These are phyloP conservation scores for Diabrotica virgifera DNA, from an alignment of 1,140 invertebrate species.

Conservation along the genomic window DNA sequence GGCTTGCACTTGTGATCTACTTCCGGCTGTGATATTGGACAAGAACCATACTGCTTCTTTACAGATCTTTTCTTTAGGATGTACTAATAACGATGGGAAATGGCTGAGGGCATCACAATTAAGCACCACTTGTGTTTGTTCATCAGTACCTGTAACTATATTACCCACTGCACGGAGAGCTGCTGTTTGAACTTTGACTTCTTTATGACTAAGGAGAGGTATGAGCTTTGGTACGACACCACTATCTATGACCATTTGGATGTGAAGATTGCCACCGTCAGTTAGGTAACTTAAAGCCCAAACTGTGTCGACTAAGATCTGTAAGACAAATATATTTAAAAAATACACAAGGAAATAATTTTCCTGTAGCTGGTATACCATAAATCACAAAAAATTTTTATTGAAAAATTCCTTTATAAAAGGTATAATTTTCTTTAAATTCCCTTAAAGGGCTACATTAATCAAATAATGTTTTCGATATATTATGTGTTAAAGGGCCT, in stretches of 20 bases:
- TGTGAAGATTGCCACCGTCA: slow-evolving; percentile 97
- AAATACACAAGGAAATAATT: no score
- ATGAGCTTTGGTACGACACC: slow-evolving; percentile 93
- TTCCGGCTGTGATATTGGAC: slow-evolving; percentile 98
- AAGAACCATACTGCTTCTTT: slow-evolving; percentile 99
- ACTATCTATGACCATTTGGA: slow-evolving; percentile 98
- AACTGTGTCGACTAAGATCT: slow-evolving; percentile 98
- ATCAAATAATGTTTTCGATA: no score
- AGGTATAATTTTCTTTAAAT: no score
- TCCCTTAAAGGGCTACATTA: no score
- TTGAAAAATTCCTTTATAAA: no score
- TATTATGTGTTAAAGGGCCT: no score
- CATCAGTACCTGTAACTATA: slow-evolving; percentile 98
- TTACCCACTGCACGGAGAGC: slow-evolving; percentile 96
- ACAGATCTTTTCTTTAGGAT: slow-evolving; percentile 83
- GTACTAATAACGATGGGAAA: slow-evolving; percentile 84
- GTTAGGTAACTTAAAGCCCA: slow-evolving; percentile 99
- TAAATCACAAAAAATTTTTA: no score
- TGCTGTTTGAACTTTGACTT: slow-evolving; percentile 97
- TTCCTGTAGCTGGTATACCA: no score
- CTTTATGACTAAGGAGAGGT: slow-evolving; percentile 90
- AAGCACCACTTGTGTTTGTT: slow-evolving; percentile 87
- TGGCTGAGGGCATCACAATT: slow-evolving; percentile 91
- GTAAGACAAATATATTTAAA: slow-evolving; percentile 44
- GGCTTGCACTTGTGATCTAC: slow-evolving; percentile 96